Percentiles rank a stretch among this genome's conserved stretches.
These are phyloP conservation scores for Mnemiopsis leidyi DNA, from an alignment of 37 sponge, comb jelly and placozoan genomes.

Conservation along the genomic window DNA sequence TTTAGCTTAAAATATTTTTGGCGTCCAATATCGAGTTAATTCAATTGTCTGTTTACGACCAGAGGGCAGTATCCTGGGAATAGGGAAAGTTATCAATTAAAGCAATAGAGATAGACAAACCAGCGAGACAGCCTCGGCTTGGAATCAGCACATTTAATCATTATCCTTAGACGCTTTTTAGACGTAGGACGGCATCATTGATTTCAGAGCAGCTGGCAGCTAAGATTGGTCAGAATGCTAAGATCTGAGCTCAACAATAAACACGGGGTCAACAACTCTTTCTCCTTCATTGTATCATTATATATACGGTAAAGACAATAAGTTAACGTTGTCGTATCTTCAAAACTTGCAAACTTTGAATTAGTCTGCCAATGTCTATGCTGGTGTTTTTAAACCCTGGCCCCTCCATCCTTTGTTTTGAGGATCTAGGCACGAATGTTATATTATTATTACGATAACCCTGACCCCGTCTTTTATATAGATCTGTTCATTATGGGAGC, in stretches of 20 bases:
- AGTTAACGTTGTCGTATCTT: not conserved
- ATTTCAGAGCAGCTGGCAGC: not conserved
- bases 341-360: not conserved
- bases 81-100: not conserved
- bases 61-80: not conserved
- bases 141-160: not conserved
- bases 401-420: not conserved
- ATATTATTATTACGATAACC: not conserved
- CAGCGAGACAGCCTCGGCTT: not conserved
- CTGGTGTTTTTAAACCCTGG: not conserved
- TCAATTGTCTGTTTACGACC: not conserved
- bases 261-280: not conserved
- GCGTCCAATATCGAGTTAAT: not conserved
- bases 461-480: not conserved
- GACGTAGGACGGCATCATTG: not conserved
- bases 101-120: not conserved
- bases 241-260: not conserved
- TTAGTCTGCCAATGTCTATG: not conserved
- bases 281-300: not conserved
- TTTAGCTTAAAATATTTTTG: not conserved
- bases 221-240: not conserved
- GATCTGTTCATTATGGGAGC: not conserved
- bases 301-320: too few species aligned
- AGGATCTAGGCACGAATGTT: not conserved
- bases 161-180: not conserved